Evolutionary conservation across 2,113 vertebrate species (phyloP), one percentile per base, ranked within the genome.

Genomic region (Nipponia nippon): DNA sequence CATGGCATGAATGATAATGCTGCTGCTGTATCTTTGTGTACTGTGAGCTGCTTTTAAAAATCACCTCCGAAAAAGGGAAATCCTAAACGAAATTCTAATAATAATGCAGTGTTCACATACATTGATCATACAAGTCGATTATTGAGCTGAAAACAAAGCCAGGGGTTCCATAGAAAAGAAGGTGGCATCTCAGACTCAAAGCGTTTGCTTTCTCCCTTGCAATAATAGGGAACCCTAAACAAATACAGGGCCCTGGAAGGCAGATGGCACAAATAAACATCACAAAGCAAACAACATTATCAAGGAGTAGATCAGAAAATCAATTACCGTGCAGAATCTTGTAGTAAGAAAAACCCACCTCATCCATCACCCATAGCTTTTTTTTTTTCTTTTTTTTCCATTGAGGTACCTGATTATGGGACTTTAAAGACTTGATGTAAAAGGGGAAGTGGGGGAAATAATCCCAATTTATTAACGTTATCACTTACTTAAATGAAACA

Each of bases 331-430:
- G 70, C 90, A 90, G 70, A 56, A 32, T 52, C 77, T 38, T 76
- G 8, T 50, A 96, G 93, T 42, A 55, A 85, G 70, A 92, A 84
- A 87, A 85, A 19, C 90, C 63, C 95, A 89, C 94, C 58, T 95
- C 94, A 97, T 97, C 81, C 95, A 97, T 95, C 94, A 97, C 96
- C 86, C 96, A 97, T 83, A 95, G 95, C 8, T 76, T 88, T 91
- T 88, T 91, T 88, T 61, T 40, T 63, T 42, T 42, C 19, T 50
- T 58, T 73, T 55, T 78, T 77, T 52, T 65, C 46, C 95, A 96
- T 96, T 89, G 55, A 96, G 80, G 47, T 92, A 94, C 44, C 44
- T 87, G 83, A 50, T 89, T 27, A 56, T 55, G 77, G 65, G 56
- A 53, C 50, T 34, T 90, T 2, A 67, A 91, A 87, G 40, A n/a